phyloP scores from a whole-genome alignment of 2,797 vertebrate genomes.

The Xiphorhynchus erythropygius region DNA sequence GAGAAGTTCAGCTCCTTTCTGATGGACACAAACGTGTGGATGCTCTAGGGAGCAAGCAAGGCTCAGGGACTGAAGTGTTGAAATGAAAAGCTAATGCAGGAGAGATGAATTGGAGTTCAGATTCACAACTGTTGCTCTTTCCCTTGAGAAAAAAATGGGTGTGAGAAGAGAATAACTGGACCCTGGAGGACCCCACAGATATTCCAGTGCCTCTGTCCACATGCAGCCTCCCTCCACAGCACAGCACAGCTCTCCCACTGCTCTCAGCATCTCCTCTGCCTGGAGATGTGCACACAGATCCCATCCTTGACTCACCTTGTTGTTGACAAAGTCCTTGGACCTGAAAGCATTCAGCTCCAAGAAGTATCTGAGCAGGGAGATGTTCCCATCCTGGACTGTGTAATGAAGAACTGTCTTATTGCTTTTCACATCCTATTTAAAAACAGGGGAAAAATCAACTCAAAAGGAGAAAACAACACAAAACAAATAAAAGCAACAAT shows the following conservation, averaged over 20 bases:
- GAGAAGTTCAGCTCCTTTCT: not conserved
- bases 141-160: not conserved
- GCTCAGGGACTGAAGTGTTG: not conserved
- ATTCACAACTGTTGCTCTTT: not conserved
- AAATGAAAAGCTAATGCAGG: not conserved
- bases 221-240: not conserved
- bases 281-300: not conserved
- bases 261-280: no score
- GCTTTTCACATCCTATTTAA: conserved; percentile 60
- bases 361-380: conserved; percentile 50
- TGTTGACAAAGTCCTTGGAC: conserved; percentile 46
- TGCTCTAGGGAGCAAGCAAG: not conserved
- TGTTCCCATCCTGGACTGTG: conserved; percentile 43
- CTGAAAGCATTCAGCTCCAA: conserved; percentile 48
- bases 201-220: not conserved
- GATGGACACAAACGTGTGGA: not conserved
- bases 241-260: not conserved
- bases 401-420: conserved; percentile 56
- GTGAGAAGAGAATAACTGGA: not conserved
- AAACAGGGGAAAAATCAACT: not conserved
- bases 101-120: not conserved
- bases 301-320: conserved; percentile 1
- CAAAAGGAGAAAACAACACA: not conserved
- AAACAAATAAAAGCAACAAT: no score
- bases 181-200: not conserved